phyloP scores from a whole-genome alignment of 1,140 invertebrate genomes.

The Xylocopa sonorina region DNA sequence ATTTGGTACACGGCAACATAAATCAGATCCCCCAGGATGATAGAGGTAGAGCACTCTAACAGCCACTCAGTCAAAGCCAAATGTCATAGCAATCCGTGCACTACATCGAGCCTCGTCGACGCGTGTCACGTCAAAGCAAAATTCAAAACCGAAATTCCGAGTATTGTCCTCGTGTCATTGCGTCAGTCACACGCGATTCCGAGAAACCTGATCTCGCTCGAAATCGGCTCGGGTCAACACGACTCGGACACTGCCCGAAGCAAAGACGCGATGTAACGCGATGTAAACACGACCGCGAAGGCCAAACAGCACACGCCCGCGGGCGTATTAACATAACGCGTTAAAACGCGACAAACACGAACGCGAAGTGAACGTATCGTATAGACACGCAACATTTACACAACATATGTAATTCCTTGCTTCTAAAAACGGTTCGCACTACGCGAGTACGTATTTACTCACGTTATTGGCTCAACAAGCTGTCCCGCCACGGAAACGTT shows the following conservation, averaged over 20 bases:
- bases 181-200: constrained; percentile 67
- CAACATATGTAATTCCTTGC: neutral
- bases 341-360: neutral
- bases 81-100: constrained; percentile 77
- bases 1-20: constrained; percentile 67
- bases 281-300: neutral
- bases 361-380: neutral
- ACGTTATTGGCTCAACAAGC: neutral
- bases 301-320: neutral
- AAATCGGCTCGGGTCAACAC: neutral
- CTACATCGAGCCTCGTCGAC: constrained; percentile 74
- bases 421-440: neutral
- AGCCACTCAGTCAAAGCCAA: constrained; percentile 78
- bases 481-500: constrained; percentile 4
- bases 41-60: constrained; percentile 72
- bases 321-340: too few relatives aligned
- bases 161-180: constrained; percentile 78
- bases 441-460: neutral
- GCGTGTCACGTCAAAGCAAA: constrained; percentile 75
- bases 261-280: neutral
- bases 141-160: constrained; percentile 80
- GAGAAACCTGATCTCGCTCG: neutral
- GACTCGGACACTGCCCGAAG: neutral
- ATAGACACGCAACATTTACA: neutral
- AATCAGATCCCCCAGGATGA: constrained; percentile 63